Evolutionary conservation across 2,797 vertebrate genomes (phyloP), one percentile per base, ranked within the genome.

Genomic region (Artibeus jamaicensis): DNA sequence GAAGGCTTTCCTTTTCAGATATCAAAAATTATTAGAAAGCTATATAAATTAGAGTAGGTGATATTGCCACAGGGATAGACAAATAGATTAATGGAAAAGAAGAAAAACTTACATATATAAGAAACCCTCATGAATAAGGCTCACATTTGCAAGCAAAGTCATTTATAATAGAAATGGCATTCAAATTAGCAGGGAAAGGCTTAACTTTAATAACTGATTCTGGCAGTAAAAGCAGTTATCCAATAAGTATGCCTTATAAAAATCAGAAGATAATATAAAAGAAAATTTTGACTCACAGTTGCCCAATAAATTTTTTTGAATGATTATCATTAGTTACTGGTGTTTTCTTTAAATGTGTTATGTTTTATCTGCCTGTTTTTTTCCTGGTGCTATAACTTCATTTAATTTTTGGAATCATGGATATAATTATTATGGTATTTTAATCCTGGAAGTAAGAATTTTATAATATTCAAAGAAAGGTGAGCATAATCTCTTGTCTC

Each of bases 141-240:
- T 42, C 42, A 77, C 2, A 67, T 82, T 82, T 83, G 34, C 77
- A 84, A 89, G 44, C 70, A 59, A 85, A 71, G 39, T 79, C n/a
- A 68, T 73, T 86, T 92, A 32, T 92, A 91, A 78, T n/a, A 83
- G 14, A 88, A 15, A 74, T 16, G 5, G 8, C 18, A 88, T n/a
- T 96, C 44, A 94, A 94, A 95, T 93, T 67, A 93, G 34, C 19
- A 96, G 78, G 16, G 11, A 81, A 82, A 91, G 22, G 44, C 57
- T 15, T 68, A 15, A 77, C 18, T 78, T 89, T 86, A 74, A 44
- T 82, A 86, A 50, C n/a, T 74, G 5, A 39, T 71, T 8, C 11
- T 74, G 19, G 15, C 1, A 19, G 3, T 18, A 50, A 93, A 94
- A 93, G 19, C 6, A 78, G 21, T 89, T 89, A 53, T 37, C 16